These are phyloP conservation scores for Tauraco hartlaubi DNA, from an alignment of 2,797 vertebrate genomes.

Conservation along the genomic window DNA sequence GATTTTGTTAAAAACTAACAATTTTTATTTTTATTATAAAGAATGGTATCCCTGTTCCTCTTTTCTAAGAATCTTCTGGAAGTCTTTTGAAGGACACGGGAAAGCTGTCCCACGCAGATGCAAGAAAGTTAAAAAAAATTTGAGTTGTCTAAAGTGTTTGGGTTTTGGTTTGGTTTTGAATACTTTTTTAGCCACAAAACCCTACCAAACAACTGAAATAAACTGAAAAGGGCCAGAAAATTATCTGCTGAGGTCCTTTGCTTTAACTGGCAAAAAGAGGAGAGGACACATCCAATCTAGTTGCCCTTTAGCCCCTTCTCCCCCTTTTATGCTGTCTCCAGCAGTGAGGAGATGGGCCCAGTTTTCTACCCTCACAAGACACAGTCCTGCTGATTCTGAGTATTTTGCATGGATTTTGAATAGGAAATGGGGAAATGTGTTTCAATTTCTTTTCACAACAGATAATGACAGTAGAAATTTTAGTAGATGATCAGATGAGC, in stretches of 20 bases:
- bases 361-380: not conserved
- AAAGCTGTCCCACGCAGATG: not conserved
- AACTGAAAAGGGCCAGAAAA: not conserved
- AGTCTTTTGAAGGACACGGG: not conserved
- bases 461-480: not conserved
- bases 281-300: not conserved
- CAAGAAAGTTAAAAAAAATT: not conserved
- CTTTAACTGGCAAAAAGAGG: not conserved
- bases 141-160: accelerated
- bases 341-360: not conserved
- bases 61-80: not conserved
- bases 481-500: not conserved
- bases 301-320: not conserved
- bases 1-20: not conserved
- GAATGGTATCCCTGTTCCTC: not conserved
- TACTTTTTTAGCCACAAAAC: not conserved
- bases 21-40: not conserved
- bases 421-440: not conserved
- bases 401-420: not conserved
- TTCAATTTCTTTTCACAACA: not conserved
- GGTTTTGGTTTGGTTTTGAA: not conserved
- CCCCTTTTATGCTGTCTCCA: not conserved
- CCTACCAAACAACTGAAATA: not conserved
- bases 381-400: not conserved
- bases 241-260: not conserved